These are phyloP conservation scores for Diglossa cyanea DNA, from an alignment of 2,797 vertebrate species.

Conservation along the genomic window DNA sequence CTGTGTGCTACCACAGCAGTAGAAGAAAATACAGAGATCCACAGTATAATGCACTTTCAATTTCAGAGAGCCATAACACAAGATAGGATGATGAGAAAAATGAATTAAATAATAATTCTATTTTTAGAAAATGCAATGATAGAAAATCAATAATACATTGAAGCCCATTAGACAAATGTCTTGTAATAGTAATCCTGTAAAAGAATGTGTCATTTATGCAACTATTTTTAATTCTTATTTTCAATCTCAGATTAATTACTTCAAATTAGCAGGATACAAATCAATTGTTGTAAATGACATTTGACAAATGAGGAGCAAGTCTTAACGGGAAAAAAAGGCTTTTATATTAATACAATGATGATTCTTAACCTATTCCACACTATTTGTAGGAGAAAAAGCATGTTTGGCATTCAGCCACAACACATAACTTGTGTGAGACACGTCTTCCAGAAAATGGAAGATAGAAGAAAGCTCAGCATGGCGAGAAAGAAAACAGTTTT, in stretches of 20 bases:
- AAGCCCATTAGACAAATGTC: constrained; percentile 33
- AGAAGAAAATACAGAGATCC: not conserved
- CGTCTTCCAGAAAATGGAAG: not conserved
- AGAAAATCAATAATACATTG: constrained; percentile 28
- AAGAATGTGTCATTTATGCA: not conserved
- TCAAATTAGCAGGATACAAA: constrained; percentile 37
- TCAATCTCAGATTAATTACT: constrained; percentile 26
- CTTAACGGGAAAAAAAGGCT: constrained; percentile 12
- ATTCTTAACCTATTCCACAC: not conserved
- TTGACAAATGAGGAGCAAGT: constrained; percentile 6
- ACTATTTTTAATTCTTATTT: constrained; percentile 8
- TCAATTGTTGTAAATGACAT: not conserved
- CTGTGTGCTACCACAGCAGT: not conserved
- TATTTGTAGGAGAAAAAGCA: not conserved
- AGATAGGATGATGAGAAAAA: constrained; percentile 1
- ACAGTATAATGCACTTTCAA: not conserved
- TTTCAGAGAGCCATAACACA: not conserved
- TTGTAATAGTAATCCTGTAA: constrained; percentile 30
- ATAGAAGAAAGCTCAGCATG: not conserved
- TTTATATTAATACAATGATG: constrained; percentile 9
- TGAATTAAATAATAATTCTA: constrained; percentile 27
- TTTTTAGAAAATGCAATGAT: constrained; percentile 23
- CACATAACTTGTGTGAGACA: not conserved
- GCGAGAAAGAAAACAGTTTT: not conserved
- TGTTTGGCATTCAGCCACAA: not conserved